Percentiles rank a stretch among this genome's conserved stretches.
Evolutionary conservation across 2,888 invertebrate species (phyloP).

Genomic region (Trichopria drosophilae): DNA sequence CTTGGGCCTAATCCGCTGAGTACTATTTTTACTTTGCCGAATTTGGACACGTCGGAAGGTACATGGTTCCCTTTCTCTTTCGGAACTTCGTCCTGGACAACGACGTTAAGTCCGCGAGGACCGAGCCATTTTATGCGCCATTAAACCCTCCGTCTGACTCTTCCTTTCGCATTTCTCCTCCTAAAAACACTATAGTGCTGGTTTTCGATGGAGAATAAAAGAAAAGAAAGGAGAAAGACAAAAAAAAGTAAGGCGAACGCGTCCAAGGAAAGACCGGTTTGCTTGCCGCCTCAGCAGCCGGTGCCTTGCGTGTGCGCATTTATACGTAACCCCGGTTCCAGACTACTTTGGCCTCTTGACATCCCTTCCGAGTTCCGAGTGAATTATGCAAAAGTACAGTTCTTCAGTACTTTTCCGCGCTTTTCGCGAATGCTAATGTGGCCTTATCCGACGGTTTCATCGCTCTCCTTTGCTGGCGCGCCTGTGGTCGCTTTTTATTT

Average conservation of each 20-base stretch:
- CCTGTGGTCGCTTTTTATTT: no score
- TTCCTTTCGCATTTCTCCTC: conserved; percentile 8
- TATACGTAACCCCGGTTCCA: no score
- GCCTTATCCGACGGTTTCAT: conserved; percentile 13
- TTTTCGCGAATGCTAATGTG: background rate
- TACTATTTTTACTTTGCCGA: no score
- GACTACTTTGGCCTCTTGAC: no score
- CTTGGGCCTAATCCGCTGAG: no score
- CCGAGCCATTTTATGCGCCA: conserved; percentile 28
- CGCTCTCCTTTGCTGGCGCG: no score
- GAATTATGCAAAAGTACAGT: conserved; percentile 17
- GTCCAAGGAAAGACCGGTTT: no score
- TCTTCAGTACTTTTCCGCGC: conserved; percentile 12
- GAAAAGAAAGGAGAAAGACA: background rate
- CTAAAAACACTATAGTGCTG: conserved; percentile 6
- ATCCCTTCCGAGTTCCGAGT: background rate
- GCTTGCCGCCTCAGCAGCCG: no score
- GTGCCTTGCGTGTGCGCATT: no score
- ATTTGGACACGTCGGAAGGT: no score
- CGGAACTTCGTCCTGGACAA: conserved; percentile 31
- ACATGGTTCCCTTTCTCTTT: conserved; percentile 31
- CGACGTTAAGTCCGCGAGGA: conserved; percentile 1
- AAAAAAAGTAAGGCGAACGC: no score
- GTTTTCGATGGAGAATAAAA: conserved; percentile 18
- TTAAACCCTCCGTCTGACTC: conserved; percentile 19